These are phyloP conservation scores for Cataglyphis hispanica DNA, from an alignment of 1,140 invertebrate species.

Conservation along the genomic window DNA sequence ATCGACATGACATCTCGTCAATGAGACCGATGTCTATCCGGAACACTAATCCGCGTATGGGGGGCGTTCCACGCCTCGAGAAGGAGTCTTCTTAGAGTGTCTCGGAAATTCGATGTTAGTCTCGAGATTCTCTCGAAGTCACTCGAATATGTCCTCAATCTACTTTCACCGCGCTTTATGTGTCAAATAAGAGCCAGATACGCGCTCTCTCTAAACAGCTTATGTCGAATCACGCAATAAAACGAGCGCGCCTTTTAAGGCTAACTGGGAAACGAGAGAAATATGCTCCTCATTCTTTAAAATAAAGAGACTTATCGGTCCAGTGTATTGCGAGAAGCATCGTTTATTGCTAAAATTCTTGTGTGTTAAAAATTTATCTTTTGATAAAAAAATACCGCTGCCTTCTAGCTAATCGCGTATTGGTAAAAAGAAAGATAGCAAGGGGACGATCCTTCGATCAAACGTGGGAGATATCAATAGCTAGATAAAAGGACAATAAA, in stretches of 20 bases:
- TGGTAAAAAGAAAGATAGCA: background rate
- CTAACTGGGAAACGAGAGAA: background rate
- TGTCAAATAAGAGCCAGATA: background rate
- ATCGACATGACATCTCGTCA: slow-evolving; percentile 70
- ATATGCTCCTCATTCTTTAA: background rate
- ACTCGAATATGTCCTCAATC: background rate
- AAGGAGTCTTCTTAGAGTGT: slow-evolving; percentile 14
- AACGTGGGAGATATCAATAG: background rate
- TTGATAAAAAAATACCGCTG: background rate
- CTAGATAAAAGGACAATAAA: slow-evolving; percentile 31
- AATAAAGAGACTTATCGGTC: background rate
- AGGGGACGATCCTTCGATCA: background rate
- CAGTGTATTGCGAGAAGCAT: too few relatives aligned
- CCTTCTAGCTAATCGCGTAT: background rate
- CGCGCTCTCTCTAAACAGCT: background rate
- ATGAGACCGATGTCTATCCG: slow-evolving; percentile 56
- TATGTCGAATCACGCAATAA: slow-evolving; percentile 30
- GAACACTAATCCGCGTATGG: slow-evolving; percentile 48
- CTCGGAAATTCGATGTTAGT: slow-evolving; percentile 1
- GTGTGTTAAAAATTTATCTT: background rate
- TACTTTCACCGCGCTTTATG: slow-evolving; percentile 12
- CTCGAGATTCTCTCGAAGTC: background rate
- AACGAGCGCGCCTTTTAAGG: slow-evolving; percentile 2
- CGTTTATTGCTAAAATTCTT: background rate
- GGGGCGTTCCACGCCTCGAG: slow-evolving; percentile 10